phyloP scores from a whole-genome alignment of 2,888 invertebrate genomes.

The Danaus chrysippus region DNA sequence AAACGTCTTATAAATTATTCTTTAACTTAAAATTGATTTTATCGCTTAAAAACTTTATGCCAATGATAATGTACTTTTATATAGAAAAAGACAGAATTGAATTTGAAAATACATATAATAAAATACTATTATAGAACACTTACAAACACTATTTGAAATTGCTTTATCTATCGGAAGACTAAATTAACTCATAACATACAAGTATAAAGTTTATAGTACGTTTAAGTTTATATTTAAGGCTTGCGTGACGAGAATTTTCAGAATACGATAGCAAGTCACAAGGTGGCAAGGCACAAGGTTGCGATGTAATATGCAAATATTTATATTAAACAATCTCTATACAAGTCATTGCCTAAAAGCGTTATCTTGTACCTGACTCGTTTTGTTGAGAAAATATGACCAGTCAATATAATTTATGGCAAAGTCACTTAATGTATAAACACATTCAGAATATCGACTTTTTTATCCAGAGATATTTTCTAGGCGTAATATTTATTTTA shows the following conservation, averaged over 20 bases:
- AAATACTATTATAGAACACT: no score
- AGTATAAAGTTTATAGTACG: conserved; percentile 51
- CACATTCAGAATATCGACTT: neutral
- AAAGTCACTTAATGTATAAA: conserved; percentile 38
- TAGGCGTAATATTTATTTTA: no score
- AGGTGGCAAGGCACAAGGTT: conserved; percentile 35
- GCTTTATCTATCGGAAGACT: no score
- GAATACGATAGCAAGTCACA: conserved; percentile 40
- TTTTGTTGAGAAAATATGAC: conserved; percentile 62
- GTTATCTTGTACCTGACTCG: conserved; percentile 64
- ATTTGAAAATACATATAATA: no score
- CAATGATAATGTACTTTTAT: no score
- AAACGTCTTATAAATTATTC: conserved; percentile 23
- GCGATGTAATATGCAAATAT: conserved; percentile 68
- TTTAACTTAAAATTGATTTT: conserved; percentile 8
- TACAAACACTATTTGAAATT: no score
- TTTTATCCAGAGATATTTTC: no score
- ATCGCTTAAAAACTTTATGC: no score
- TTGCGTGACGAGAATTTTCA: conserved; percentile 57
- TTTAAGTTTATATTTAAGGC: conserved; percentile 58
- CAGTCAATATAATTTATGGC: conserved; percentile 61
- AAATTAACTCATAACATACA: conserved; percentile 36
- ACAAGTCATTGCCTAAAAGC: conserved; percentile 72
- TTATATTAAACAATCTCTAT: conserved; percentile 51
- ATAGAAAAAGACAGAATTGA: no score